These are phyloP conservation scores for Hyppa rectilinea DNA, from an alignment of 2,888 invertebrate species.

Conservation along the genomic window DNA sequence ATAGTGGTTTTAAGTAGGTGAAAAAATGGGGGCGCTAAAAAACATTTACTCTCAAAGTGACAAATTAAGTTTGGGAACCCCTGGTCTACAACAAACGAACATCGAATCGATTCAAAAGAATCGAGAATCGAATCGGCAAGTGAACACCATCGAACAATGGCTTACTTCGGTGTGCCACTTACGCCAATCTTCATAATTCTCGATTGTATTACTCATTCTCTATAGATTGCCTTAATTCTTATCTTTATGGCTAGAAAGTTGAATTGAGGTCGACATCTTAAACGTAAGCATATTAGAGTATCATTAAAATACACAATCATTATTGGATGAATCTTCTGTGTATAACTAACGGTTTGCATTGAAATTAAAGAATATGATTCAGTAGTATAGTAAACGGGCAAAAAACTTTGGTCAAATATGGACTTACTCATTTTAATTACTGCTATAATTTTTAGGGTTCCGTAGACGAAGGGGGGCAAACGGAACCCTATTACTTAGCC, in stretches of 20 bases:
- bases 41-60: too few species aligned
- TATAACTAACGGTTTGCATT: constrained; percentile 46
- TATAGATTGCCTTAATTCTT: constrained; percentile 81
- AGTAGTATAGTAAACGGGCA: constrained; percentile 1
- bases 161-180: constrained; percentile 74
- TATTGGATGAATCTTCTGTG: constrained; percentile 36
- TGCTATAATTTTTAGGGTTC: too few species aligned
- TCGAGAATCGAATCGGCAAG: constrained; percentile 56
- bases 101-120: constrained; percentile 46
- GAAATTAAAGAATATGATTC: constrained; percentile 26
- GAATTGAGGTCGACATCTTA: constrained; percentile 61
- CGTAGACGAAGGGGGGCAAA: too few species aligned
- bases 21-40: too few species aligned
- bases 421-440: too few species aligned
- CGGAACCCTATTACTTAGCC: too few species aligned
- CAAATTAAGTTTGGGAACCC: too few species aligned
- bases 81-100: constrained; percentile 5
- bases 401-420: constrained; percentile 29
- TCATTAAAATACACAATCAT: constrained; percentile 48
- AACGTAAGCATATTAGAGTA: constrained; percentile 44
- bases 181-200: constrained; percentile 81
- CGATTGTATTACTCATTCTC: constrained; percentile 73
- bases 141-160: constrained; percentile 57
- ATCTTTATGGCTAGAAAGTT: constrained; percentile 76
- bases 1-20: too few species aligned